Conservation (phyloP, 2,113 vertebrate genomes). For the Gadus macrocephalus region DNA sequence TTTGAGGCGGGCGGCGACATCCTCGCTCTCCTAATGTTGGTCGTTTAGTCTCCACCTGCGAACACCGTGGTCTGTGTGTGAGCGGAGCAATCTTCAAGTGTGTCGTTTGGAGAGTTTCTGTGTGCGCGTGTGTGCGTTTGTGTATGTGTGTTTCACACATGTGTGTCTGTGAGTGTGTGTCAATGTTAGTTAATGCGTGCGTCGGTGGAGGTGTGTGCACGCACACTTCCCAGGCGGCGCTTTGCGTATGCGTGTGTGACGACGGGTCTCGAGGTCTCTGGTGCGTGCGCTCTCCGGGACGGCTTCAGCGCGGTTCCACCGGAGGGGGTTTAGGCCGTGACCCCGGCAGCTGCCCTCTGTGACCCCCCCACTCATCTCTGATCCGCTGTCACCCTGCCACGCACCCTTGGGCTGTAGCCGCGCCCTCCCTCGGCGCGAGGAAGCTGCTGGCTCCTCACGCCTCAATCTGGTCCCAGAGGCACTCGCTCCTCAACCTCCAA, state of each 20-base stretch:
- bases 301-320: not conserved
- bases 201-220: too few relatives aligned
- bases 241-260: too few relatives aligned
- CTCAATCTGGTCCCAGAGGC: constrained; percentile 53
- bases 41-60: not conserved
- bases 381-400: constrained; percentile 63
- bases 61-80: not conserved
- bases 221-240: too few relatives aligned
- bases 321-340: constrained; percentile 26
- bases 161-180: constrained; percentile 5
- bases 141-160: constrained; percentile 2
- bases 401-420: too few relatives aligned
- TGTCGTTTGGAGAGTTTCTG: not conserved
- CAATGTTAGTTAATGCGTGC: too few relatives aligned
- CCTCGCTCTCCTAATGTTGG: not conserved
- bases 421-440: too few relatives aligned
- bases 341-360: constrained; percentile 64
- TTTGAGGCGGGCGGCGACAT: not conserved
- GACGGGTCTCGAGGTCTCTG: not conserved
- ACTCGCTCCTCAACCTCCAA: constrained; percentile 10
- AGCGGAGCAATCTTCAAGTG: not conserved
- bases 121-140: not conserved
- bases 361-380: constrained; percentile 68
- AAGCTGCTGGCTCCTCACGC: constrained; percentile 33
- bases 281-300: constrained; percentile 9